Conservation (phyloP, 2,797 vertebrate genomes). For the Kryptopterus vitreolus region DNA sequence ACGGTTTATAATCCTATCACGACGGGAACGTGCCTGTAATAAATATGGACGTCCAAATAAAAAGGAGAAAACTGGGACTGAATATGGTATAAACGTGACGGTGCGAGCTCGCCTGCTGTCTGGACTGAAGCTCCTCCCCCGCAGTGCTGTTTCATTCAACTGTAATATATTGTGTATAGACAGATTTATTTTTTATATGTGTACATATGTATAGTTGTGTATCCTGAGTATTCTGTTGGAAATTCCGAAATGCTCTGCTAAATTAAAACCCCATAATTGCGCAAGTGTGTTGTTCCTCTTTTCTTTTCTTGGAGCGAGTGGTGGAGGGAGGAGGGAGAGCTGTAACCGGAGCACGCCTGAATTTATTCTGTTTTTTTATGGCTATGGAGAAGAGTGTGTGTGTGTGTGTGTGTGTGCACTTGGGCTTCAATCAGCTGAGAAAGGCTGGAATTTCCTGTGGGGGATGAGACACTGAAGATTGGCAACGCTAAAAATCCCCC, state of each 20-base stretch:
- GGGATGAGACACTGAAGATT: slow-evolving; percentile 56
- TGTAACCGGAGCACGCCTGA: slow-evolving; percentile 22
- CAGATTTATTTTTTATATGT: slow-evolving; percentile 81
- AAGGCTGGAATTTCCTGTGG: slow-evolving; percentile 67
- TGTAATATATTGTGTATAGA: slow-evolving; percentile 80
- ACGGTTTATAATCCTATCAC: neutral
- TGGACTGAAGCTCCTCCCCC: slow-evolving; percentile 16
- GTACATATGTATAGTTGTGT: slow-evolving; percentile 74
- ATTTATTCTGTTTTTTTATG: slow-evolving; percentile 33
- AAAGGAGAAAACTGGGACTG: neutral
- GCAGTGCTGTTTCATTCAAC: slow-evolving; percentile 70
- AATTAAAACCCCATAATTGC: slow-evolving; percentile 70
- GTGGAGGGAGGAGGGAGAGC: neutral
- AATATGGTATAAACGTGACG: too few species aligned
- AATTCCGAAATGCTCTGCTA: slow-evolving; percentile 53
- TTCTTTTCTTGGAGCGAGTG: slow-evolving; percentile 18
- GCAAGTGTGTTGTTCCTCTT: slow-evolving; percentile 32
- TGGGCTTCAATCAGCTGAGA: slow-evolving; percentile 53
- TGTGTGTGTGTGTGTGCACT: slow-evolving; percentile 23
- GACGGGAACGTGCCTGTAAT: neutral
- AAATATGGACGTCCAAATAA: neutral
- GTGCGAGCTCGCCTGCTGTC: neutral
- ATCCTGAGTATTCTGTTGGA: slow-evolving; percentile 34
- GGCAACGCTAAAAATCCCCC: slow-evolving; percentile 65
- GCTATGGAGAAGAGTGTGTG: slow-evolving; percentile 30